Conservation (phyloP, 1,140 invertebrate genomes). For the Venturia canescens region DNA sequence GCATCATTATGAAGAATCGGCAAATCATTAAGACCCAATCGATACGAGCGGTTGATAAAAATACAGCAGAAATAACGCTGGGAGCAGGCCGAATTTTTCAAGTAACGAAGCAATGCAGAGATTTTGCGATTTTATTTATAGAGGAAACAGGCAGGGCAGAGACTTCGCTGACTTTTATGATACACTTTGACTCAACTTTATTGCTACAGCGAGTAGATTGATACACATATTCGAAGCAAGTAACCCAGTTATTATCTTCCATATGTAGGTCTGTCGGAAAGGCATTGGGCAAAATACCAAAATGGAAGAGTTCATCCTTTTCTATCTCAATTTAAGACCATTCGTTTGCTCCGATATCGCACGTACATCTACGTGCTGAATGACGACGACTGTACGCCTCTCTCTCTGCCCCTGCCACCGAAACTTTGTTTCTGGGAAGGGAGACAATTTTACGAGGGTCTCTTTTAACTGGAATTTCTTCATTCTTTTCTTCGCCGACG, state of each 20-base stretch:
- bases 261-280: slow-evolving; percentile 43
- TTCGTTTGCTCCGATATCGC: slow-evolving; percentile 10
- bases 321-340: slow-evolving; percentile 39
- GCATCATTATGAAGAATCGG: no score
- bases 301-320: slow-evolving; percentile 3
- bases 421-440: slow-evolving; percentile 40
- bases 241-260: slow-evolving; percentile 38
- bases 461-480: slow-evolving; percentile 25
- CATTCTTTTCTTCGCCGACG: background rate
- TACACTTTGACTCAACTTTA: background rate
- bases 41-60: no score
- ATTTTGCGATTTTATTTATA: no score
- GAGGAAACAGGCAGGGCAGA: background rate
- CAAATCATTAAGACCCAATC: no score
- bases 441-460: slow-evolving; percentile 19
- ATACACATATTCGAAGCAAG: background rate
- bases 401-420: background rate
- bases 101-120: no score
- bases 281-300: slow-evolving; percentile 50
- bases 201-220: background rate
- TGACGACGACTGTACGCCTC: background rate
- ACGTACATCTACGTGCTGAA: background rate
- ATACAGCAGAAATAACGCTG: no score
- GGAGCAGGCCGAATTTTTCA: no score
- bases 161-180: background rate